These are phyloP conservation scores for Aeoliscus strigatus DNA, from an alignment of 2,797 vertebrate genomes.

Conservation along the genomic window DNA sequence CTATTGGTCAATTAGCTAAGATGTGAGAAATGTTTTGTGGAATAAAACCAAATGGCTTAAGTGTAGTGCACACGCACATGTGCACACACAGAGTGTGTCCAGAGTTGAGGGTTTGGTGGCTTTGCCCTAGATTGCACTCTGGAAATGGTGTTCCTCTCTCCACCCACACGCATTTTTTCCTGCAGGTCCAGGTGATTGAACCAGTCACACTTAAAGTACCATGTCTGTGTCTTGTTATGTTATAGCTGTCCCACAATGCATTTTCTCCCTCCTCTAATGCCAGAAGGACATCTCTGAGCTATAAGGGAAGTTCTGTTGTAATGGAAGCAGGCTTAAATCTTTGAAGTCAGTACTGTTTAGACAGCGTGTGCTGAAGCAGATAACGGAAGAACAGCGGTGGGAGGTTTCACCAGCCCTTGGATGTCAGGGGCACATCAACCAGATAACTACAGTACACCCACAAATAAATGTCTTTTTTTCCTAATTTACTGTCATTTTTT, in stretches of 20 bases:
- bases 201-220: too few species aligned
- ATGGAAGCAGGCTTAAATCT: conserved; percentile 27
- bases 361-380: conserved; percentile 23
- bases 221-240: too few species aligned
- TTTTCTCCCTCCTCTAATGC: conserved; percentile 18
- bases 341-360: conserved; percentile 20
- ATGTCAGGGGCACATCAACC: conserved; percentile 20
- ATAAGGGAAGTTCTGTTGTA: conserved; percentile 33
- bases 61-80: too few species aligned
- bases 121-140: too few species aligned
- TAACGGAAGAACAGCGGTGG: conserved; percentile 31
- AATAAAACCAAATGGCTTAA: too few species aligned
- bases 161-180: too few species aligned
- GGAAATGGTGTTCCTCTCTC: too few species aligned
- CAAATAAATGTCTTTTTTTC: conserved; percentile 4
- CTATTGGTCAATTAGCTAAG: too few species aligned
- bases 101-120: too few species aligned
- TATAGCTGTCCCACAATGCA: conserved; percentile 1
- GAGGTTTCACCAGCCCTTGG: conserved; percentile 21
- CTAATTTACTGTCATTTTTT: neutral
- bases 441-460: conserved; percentile 8
- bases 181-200: too few species aligned
- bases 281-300: conserved; percentile 1
- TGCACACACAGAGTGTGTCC: too few species aligned
- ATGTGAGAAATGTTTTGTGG: too few species aligned